Conservation (phyloP, 2,113 vertebrate species). For the Leptocoma aspasia region DNA sequence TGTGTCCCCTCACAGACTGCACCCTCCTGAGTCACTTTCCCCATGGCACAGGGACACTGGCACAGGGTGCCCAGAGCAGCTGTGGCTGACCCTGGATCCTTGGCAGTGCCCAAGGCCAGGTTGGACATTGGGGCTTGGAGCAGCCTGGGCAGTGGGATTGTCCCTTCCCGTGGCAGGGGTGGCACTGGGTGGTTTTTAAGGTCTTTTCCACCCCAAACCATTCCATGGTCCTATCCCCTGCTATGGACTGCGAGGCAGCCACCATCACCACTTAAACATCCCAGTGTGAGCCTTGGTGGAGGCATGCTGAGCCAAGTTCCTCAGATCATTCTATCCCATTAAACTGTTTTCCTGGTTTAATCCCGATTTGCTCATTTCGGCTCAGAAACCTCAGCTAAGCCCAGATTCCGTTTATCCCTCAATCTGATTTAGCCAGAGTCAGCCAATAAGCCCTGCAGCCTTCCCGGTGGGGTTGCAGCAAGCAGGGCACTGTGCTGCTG, state of each 20-base stretch:
- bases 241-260: fast-evolving
- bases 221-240: fast-evolving
- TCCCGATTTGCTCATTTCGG: neutral
- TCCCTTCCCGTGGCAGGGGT: neutral
- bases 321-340: neutral
- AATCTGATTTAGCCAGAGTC: neutral
- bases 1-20: neutral
- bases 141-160: fast-evolving
- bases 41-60: neutral
- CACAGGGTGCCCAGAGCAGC: neutral
- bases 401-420: conserved; percentile 3
- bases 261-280: fast-evolving
- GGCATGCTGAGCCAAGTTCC: neutral
- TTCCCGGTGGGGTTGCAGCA: neutral
- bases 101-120: neutral
- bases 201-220: neutral
- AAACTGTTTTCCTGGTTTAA: neutral
- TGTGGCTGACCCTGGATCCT: neutral
- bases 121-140: fast-evolving
- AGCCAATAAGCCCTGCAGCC: neutral
- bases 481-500: neutral
- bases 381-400: neutral
- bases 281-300: neutral
- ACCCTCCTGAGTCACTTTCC: too few species aligned
- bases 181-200: neutral